These are phyloP conservation scores for Brenthis hecate DNA, from an alignment of 2,888 invertebrate species.

Conservation along the genomic window DNA sequence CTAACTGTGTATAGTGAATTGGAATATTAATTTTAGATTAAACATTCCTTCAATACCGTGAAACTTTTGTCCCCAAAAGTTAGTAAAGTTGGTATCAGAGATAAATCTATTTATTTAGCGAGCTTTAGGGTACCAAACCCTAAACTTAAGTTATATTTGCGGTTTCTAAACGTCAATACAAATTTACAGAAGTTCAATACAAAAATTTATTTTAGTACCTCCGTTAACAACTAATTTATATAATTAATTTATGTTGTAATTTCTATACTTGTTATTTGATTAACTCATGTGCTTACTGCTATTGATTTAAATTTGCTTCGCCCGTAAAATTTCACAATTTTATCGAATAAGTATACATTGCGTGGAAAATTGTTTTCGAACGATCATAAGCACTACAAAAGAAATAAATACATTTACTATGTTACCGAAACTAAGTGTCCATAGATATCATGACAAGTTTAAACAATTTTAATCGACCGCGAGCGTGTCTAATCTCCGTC, in stretches of 20 bases:
- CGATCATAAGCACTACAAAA: constrained; percentile 1
- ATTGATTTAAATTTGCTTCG: constrained; percentile 39
- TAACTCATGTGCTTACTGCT: background rate
- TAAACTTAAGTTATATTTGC: constrained; percentile 45
- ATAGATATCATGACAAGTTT: constrained; percentile 28
- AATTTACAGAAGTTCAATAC: constrained; percentile 51
- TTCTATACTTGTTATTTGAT: background rate
- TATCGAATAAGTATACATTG: background rate
- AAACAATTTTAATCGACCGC: constrained; percentile 40
- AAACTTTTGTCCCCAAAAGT: constrained; percentile 1
- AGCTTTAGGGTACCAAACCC: constrained; percentile 42
- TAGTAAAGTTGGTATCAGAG: constrained; percentile 6
- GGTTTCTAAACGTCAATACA: constrained; percentile 46
- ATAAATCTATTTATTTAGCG: constrained; percentile 22
- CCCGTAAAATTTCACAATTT: constrained; percentile 2
- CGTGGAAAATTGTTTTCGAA: background rate
- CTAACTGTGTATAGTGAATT: background rate
- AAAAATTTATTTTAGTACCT: constrained; percentile 58
- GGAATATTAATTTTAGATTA: constrained; percentile 6
- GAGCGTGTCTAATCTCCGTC: constrained; percentile 42
- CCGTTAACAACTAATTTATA: constrained; percentile 60
- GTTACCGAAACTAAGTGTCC: constrained; percentile 6
- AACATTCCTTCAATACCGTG: background rate
- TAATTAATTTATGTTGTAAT: constrained; percentile 48
- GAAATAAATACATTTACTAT: constrained; percentile 3